Percentiles rank a stretch among this genome's conserved stretches.
These are phyloP conservation scores for Gambusia affinis DNA, from an alignment of 2,113 vertebrate genomes.

Conservation along the genomic window DNA sequence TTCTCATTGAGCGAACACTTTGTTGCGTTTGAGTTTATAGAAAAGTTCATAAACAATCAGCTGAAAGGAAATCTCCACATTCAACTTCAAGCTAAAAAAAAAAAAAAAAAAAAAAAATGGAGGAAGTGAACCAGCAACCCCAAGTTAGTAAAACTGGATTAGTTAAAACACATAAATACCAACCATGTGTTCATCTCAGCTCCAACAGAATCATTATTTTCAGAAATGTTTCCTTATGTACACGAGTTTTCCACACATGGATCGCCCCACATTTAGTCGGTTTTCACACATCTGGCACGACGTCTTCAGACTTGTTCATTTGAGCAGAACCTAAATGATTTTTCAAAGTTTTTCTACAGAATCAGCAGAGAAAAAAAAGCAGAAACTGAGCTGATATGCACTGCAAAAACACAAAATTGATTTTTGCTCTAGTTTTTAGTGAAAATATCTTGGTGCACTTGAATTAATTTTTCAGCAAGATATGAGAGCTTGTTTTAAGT, in stretches of 20 bases:
- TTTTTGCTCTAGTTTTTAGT: too few relatives aligned
- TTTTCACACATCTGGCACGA: conserved; percentile 6
- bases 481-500: too few relatives aligned
- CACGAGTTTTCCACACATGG: conserved; percentile 17
- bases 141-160: background rate
- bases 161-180: conserved; percentile 6
- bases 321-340: conserved; percentile 15
- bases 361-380: conserved; percentile 2
- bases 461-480: too few relatives aligned
- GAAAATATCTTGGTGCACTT: too few relatives aligned
- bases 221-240: conserved; percentile 48
- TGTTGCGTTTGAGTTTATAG: background rate
- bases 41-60: background rate
- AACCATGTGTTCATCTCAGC: conserved; percentile 4
- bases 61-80: background rate
- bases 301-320: background rate
- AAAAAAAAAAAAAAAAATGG: background rate
- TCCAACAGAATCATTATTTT: conserved; percentile 24
- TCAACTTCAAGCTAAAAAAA: background rate
- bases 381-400: background rate
- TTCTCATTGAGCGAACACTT: background rate
- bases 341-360: background rate
- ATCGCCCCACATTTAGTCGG: conserved; percentile 16
- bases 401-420: too few relatives aligned
- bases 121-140: background rate